Percentiles rank a stretch among this genome's conserved stretches.
phyloP scores from a whole-genome alignment of 2,797 vertebrate genomes.

The Poeciliopsis turneri region DNA sequence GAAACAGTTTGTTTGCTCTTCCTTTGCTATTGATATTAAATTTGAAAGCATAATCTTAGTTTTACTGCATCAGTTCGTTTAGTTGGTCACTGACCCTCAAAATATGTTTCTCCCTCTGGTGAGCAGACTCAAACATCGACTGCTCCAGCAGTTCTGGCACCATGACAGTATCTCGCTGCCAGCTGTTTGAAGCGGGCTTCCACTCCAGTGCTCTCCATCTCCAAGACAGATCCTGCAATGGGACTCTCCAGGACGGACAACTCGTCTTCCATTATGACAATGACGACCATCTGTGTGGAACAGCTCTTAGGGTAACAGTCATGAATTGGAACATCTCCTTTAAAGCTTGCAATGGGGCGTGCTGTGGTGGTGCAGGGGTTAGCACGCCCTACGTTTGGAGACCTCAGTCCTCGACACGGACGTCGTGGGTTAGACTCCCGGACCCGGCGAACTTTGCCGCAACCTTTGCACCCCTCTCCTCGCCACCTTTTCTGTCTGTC shows the following conservation, averaged over 20 bases:
- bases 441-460: too few relatives aligned
- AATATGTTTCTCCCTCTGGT: not conserved
- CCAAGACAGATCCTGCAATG: conserved; percentile 61
- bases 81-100: too few relatives aligned
- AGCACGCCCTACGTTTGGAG: too few relatives aligned
- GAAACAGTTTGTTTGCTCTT: too few relatives aligned
- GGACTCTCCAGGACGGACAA: conserved; percentile 59
- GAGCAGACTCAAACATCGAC: conserved; percentile 61
- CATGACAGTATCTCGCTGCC: conserved; percentile 77
- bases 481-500: too few relatives aligned
- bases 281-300: conserved; percentile 66
- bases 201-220: conserved; percentile 63
- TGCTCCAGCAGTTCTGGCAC: conserved; percentile 65
- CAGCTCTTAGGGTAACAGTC: conserved; percentile 63
- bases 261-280: conserved; percentile 73
- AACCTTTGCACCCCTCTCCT: too few relatives aligned
- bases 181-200: conserved; percentile 77
- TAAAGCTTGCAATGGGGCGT: not conserved
- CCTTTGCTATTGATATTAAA: too few relatives aligned
- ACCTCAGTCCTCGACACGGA: too few relatives aligned
- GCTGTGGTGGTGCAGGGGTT: too few relatives aligned
- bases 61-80: too few relatives aligned
- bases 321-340: not conserved
- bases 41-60: too few relatives aligned
- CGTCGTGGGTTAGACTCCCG: too few relatives aligned